Base-by-base conservation (phyloP, 2,797 vertebrate genomes). In the Okamejei kenojei region DNA sequence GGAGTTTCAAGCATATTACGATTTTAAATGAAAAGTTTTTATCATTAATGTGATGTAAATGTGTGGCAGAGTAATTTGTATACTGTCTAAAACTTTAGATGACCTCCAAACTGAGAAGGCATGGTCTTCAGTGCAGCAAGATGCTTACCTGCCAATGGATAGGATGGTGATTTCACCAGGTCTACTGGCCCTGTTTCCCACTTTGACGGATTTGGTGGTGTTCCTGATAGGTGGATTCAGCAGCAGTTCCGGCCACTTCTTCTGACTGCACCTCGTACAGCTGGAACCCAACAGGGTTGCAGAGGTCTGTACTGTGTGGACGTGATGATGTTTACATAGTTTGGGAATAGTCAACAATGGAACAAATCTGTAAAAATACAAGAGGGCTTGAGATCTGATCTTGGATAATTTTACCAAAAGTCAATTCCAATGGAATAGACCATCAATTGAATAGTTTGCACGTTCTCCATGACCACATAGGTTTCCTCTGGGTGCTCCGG, bases 211-310 rank as follows among this genome's bases (percentile, higher is more conserved):
- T 93, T 96, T 96, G 90, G 96, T 95, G 0, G 95, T 95, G 80
- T 96, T 35, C 0, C 94, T 68, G 0, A 96, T 7, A 0, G 61
- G 32, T 7, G 84, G 61, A 68, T 88, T 93, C 0, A 97, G 96
- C 86, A 97, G 96, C 84, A 97, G 93, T 9, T 98, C 95, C 0
- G 98, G 98, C 99, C 99, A 99, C 94, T 99, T 99, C 94, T 95
- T 98, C 94, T 99, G 98, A 94, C 97, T 97, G 29, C 98, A 99
- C 63, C 98, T 98, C 54, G 97, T 96, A 65, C 99, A 99, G 6
- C 97, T 95, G 94, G 95, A 95, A 82, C 97, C 97, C 0, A 97
- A 96, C 93, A 94, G 96, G 0, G 97, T 95, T 29, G 97, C 97
- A 2, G 97, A 94, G 0, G 96, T 96, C 93, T 97, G 98, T 95